Base-by-base conservation (phyloP, 30 jellyfish, hydroid and myxozoan genomes). In the Clytia hemisphaerica region DNA sequence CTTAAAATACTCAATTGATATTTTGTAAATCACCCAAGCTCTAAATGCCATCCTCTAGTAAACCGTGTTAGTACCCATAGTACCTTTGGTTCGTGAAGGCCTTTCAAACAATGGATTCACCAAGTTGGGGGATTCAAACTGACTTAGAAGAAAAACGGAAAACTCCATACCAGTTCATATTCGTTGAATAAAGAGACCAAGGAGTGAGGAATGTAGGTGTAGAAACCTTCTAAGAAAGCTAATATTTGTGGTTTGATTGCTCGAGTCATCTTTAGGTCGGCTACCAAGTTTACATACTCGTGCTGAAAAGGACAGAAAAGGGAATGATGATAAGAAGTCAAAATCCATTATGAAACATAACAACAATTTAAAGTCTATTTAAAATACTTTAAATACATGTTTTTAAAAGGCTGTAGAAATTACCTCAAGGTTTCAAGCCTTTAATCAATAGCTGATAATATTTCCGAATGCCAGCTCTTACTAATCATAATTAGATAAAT, bases 211-310 rank as follows among this genome's bases (percentile, higher is more conserved):
- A 86, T 73, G 55, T 69, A 86, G 45, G 78, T 83, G 57, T 86
- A 84, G 58, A 86, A 86, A 16, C 96, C 96, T 78, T 86, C 83
- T 4, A 86, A 66, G 50, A 86, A 75, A 44, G 87, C 86, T 44
- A 69, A 66, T n/a, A 86, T 73, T 71, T 86, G 96, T 22, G 92
- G 91, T 51, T 86, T 86, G 55, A 86, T 86, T 21, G 94, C 89
- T 66, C 71, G 64, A 24, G 96, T 86, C 96, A 86, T 86, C 9
- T 84, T 74, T 82, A 86, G 74, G 32, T 86, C 96, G 16, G 96
- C 93, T 25, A 94, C 96, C 27, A 78, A 82, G 35, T 86, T 86
- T 6, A 86, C 96, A 73, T 86, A 86, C 48, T 86, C 96, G 18
- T 15, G 85, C 96, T 86, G 35, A 15, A 49, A 67, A 24, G n/a